Evolutionary conservation across 2,888 invertebrate species (phyloP).

Genomic region (Ichneumoninae sp.): DNA sequence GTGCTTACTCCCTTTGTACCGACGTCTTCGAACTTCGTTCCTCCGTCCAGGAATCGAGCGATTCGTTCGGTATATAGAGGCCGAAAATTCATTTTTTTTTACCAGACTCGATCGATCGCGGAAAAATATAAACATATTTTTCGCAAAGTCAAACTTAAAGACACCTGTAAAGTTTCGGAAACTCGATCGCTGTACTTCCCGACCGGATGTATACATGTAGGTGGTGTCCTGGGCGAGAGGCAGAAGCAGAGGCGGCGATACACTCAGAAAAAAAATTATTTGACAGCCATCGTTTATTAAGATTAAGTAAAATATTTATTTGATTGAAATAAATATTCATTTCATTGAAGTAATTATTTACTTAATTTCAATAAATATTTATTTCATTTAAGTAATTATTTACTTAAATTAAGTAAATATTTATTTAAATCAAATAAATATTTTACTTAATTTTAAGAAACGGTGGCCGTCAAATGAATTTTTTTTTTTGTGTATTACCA

Average conservation of each 20-base stretch:
- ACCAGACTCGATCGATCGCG: not conserved
- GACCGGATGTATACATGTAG: conserved; percentile 43
- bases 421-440: too few relatives aligned
- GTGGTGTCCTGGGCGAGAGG: conserved; percentile 15
- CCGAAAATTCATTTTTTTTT: not conserved
- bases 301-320: too few relatives aligned
- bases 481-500: conserved; percentile 16
- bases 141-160: conserved; percentile 81
- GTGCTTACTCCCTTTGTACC: not conserved
- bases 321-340: too few relatives aligned
- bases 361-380: too few relatives aligned
- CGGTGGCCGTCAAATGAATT: too few relatives aligned
- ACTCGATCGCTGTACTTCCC: conserved; percentile 65
- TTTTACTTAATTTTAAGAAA: too few relatives aligned
- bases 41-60: not conserved
- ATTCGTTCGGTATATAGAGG: not conserved
- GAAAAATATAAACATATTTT: conserved; percentile 35
- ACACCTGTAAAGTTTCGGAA: conserved; percentile 78
- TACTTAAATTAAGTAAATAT: too few relatives aligned
- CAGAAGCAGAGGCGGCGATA: conserved; percentile 38
- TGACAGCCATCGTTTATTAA: too few relatives aligned
- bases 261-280: too few relatives aligned
- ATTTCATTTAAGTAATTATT: too few relatives aligned
- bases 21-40: conserved; percentile 11
- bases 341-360: too few relatives aligned